Conservation (phyloP, 2,888 invertebrate genomes). For the Parthenolecanium corni region DNA sequence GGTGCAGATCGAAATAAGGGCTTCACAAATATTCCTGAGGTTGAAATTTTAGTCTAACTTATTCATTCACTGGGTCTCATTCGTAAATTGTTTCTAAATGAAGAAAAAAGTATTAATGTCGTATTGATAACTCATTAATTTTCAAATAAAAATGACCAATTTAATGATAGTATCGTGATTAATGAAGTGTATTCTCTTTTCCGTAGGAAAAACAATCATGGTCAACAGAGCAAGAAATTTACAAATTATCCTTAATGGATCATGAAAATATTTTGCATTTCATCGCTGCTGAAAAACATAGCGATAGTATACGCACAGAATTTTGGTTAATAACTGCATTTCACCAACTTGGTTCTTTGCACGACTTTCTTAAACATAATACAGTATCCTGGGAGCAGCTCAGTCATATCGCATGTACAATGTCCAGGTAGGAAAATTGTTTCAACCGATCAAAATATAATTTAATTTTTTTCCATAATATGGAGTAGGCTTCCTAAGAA, state of each 20-base stretch:
- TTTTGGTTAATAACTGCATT: conserved; percentile 95
- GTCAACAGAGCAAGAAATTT: conserved; percentile 88
- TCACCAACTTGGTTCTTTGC: conserved; percentile 85
- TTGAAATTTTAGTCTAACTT: too few species aligned
- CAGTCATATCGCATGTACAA: conserved; percentile 73
- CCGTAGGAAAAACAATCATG: conserved; percentile 84
- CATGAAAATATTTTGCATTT: conserved; percentile 83
- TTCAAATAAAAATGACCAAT: too few species aligned
- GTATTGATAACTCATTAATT: conserved; percentile 48
- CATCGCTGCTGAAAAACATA: conserved; percentile 80
- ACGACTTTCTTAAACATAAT: conserved; percentile 87
- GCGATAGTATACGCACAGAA: conserved; percentile 74
- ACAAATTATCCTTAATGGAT: conserved; percentile 77
- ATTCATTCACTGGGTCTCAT: too few species aligned
- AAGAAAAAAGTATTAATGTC: too few species aligned
- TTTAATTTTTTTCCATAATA: too few species aligned
- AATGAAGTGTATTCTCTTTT: conserved; percentile 19
- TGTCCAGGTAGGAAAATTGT: conserved; percentile 52
- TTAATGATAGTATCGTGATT: not conserved
- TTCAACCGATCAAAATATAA: not conserved
- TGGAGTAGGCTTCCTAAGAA: too few species aligned
- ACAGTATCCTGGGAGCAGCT: conserved; percentile 75
- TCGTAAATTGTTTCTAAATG: too few species aligned
- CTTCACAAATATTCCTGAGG: too few species aligned
- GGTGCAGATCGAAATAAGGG: too few species aligned